Conservation (phyloP, 2,888 invertebrate genomes). For the Philonicus albiceps region DNA sequence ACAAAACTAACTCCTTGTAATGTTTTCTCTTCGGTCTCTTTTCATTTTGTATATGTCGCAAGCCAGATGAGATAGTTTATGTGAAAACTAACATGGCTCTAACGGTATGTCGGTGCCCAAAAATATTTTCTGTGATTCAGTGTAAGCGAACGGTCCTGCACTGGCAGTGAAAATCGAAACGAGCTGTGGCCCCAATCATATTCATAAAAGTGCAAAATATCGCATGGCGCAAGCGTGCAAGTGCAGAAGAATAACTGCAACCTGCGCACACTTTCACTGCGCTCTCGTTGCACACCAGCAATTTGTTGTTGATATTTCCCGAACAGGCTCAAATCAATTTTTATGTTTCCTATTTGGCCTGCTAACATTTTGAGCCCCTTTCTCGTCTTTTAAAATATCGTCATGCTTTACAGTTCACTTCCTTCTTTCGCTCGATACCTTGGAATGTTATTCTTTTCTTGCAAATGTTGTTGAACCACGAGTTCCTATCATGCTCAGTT, state of each 20-base stretch:
- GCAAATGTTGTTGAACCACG: background rate
- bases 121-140: background rate
- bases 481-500: background rate
- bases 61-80: background rate
- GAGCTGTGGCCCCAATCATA: background rate
- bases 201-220: background rate
- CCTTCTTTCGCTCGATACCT: background rate
- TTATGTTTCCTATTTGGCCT: background rate
- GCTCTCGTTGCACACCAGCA: background rate
- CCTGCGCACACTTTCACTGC: background rate
- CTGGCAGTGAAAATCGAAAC: background rate
- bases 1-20: background rate
- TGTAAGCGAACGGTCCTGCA: background rate
- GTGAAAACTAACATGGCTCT: background rate
- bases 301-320: background rate
- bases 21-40: background rate
- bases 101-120: background rate
- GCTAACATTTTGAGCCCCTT: background rate
- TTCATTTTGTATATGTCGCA: background rate
- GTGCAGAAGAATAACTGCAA: background rate
- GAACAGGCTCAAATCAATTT: background rate
- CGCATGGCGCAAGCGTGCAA: background rate
- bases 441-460: background rate
- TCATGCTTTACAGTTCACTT: background rate
- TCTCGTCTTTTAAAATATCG: background rate